These are phyloP conservation scores for Cryptus viduatorius DNA, from an alignment of 2,888 invertebrate genomes.

Conservation along the genomic window DNA sequence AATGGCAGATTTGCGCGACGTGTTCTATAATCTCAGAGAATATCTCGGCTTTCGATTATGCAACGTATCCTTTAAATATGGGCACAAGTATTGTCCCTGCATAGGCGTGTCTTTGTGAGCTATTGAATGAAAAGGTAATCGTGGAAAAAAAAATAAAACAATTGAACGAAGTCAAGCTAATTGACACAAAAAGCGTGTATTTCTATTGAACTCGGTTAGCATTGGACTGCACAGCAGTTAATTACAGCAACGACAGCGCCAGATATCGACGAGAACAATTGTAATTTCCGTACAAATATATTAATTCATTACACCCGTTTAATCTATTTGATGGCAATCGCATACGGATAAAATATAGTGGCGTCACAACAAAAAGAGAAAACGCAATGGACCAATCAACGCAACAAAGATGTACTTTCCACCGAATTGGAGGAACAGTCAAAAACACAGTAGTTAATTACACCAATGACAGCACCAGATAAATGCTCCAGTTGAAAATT, in stretches of 20 bases:
- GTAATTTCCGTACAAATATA: background rate
- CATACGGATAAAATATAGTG: too few species aligned
- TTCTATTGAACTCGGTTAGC: background rate
- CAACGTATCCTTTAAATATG: background rate
- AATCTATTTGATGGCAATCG: too few species aligned
- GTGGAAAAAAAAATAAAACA: background rate
- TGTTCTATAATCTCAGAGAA: background rate
- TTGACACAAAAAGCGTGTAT: background rate
- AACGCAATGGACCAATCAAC: background rate
- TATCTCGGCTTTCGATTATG: background rate
- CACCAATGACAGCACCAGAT: constrained; percentile 3
- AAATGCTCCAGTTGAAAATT: background rate
- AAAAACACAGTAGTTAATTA: background rate
- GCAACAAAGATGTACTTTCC: constrained; percentile 3
- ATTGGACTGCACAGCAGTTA: background rate
- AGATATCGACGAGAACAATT: background rate
- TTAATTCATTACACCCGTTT: background rate
- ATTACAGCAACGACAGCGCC: background rate
- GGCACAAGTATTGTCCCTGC: background rate
- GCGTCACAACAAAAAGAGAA: background rate
- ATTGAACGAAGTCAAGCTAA: background rate
- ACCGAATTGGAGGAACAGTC: background rate
- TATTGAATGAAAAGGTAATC: background rate
- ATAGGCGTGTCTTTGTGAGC: background rate
- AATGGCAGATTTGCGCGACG: constrained; percentile 21